These are phyloP conservation scores for Willowsia nigromaculata DNA, from an alignment of 2,888 invertebrate species.

Conservation along the genomic window DNA sequence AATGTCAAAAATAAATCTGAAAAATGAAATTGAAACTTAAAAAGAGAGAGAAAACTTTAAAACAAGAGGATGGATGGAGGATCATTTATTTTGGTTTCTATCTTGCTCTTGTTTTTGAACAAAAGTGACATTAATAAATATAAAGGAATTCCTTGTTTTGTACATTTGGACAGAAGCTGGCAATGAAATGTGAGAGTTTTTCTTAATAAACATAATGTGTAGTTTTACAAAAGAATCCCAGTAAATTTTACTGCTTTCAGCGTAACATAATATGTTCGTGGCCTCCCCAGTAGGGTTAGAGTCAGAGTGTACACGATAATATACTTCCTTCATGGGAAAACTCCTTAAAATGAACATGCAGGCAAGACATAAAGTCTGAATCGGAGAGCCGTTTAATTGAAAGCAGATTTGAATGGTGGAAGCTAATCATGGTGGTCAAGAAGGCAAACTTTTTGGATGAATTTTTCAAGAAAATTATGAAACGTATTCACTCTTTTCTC, in stretches of 20 bases:
- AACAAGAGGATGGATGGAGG: conserved; percentile 3
- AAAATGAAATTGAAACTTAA: conserved; percentile 60
- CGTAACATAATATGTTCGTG: no score
- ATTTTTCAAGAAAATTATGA: no score
- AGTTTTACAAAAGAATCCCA: conserved; percentile 21
- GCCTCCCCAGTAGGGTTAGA: no score
- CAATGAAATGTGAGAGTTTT: conserved; percentile 58
- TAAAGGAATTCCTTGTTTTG: conserved; percentile 2
- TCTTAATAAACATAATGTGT: conserved; percentile 54
- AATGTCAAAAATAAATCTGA: conserved; percentile 25
- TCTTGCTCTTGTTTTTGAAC: neutral
- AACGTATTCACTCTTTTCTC: no score
- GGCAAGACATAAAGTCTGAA: conserved; percentile 23
- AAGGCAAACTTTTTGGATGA: neutral
- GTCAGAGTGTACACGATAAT: no score
- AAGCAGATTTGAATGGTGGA: conserved; percentile 58
- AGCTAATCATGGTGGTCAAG: conserved; percentile 49
- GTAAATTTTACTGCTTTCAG: neutral
- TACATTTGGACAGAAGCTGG: conserved; percentile 55
- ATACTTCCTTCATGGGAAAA: neutral
- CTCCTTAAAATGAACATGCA: neutral
- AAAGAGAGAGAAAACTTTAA: neutral
- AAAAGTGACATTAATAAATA: no score
- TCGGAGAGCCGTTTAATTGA: conserved; percentile 43
- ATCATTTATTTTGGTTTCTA: conserved; percentile 32